Evolutionary conservation across 1,140 invertebrate genomes (phyloP).

Genomic region (Oreohelix idahoensis): DNA sequence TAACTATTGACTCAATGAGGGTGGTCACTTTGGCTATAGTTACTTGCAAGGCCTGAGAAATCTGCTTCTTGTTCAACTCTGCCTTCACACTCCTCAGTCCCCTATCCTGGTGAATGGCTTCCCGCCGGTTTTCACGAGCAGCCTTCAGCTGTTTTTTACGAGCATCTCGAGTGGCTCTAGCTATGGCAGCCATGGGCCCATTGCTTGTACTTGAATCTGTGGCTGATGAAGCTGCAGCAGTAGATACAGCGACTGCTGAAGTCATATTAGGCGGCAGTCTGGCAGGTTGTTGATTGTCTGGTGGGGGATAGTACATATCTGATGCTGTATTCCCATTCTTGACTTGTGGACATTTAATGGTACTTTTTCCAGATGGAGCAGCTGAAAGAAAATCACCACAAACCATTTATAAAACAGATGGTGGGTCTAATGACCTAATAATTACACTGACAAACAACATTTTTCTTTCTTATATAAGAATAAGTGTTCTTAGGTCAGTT

Average conservation of each 20-base stretch:
- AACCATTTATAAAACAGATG: not conserved
- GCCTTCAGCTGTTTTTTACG: conserved; percentile 34
- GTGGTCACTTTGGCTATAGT: conserved; percentile 24
- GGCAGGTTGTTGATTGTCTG: not conserved
- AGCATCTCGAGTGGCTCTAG: conserved; percentile 31
- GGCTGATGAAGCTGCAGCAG: not conserved
- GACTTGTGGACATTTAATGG: not conserved
- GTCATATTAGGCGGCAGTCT: conserved; percentile 27
- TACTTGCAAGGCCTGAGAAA: conserved; percentile 22
- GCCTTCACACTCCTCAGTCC: conserved; percentile 29
- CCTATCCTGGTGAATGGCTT: conserved; percentile 20
- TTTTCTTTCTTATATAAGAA: too few relatives aligned
- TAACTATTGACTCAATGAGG: conserved; percentile 23
- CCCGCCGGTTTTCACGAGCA: conserved; percentile 28
- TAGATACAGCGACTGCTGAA: not conserved
- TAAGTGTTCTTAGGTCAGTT: too few relatives aligned
- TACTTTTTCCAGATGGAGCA: not conserved
- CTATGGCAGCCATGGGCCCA: conserved; percentile 10
- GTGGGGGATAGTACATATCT: not conserved
- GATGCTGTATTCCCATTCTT: not conserved
- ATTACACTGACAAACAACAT: too few relatives aligned
- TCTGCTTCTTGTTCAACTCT: conserved; percentile 24
- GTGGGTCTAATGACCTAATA: not conserved
- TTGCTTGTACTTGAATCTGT: not conserved
- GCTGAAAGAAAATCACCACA: not conserved